A percentile compares a stretch with the other conserved stretches of the same genome.
These are phyloP conservation scores for Siderastrea siderea DNA, from an alignment of 92 coral and sea anemone species.

Conservation along the genomic window DNA sequence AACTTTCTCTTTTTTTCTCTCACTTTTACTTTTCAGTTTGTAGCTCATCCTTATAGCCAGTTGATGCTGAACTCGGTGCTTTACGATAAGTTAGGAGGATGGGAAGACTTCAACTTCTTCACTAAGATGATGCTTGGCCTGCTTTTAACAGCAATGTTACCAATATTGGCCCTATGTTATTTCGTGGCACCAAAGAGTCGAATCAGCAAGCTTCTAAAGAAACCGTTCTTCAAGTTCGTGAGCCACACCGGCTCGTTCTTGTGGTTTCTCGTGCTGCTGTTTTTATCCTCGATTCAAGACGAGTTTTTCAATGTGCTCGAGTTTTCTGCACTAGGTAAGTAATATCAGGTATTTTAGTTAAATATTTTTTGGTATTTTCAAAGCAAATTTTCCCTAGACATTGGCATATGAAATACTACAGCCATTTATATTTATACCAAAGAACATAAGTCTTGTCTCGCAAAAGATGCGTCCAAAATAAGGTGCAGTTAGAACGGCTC, in stretches of 20 bases:
- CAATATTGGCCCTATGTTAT: constrained; percentile 68
- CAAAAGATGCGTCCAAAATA: too few relatives aligned
- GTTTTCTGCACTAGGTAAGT: constrained; percentile 67
- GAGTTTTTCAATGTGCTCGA: constrained; percentile 59
- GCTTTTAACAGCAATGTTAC: constrained; percentile 67
- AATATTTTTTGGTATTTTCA: too few relatives aligned
- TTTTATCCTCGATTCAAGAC: constrained; percentile 83
- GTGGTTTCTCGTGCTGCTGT: constrained; percentile 75
- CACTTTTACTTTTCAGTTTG: not conserved
- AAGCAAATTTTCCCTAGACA: not conserved
- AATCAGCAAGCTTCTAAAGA: constrained; percentile 49
- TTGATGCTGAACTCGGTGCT: constrained; percentile 89
- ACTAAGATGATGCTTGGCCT: constrained; percentile 48
- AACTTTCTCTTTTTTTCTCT: not conserved
- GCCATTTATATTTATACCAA: too few relatives aligned
- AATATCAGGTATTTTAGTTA: not conserved
- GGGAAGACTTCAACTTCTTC: constrained; percentile 60
- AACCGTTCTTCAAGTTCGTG: constrained; percentile 84
- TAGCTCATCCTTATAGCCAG: constrained; percentile 92
- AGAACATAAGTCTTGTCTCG: too few relatives aligned
- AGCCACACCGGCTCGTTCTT: constrained; percentile 81
- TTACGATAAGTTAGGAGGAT: constrained; percentile 61
- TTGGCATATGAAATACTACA: too few relatives aligned
- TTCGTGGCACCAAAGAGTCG: constrained; percentile 61
- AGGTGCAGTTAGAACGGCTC: too few relatives aligned